Evolutionary conservation across 2,797 vertebrate genomes (phyloP).

Genomic region (Philypnodon macrostomus): DNA sequence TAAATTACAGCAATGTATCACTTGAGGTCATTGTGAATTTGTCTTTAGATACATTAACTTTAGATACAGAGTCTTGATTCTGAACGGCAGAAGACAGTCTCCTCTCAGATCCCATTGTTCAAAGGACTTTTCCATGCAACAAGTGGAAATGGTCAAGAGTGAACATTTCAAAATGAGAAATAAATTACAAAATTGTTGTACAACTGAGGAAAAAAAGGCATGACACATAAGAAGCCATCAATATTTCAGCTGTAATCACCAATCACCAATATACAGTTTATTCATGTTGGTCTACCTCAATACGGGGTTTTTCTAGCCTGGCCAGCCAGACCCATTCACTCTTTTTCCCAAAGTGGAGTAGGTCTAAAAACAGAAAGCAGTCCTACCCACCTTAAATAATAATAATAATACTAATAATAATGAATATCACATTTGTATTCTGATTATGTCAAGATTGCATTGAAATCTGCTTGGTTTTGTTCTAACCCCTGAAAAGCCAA

Average conservation of each 20-base stretch:
- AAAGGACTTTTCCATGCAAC: slow-evolving; percentile 80
- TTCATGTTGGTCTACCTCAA: slow-evolving; percentile 39
- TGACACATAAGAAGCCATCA: too few relatives aligned
- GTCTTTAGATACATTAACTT: slow-evolving; percentile 74
- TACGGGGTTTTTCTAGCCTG: slow-evolving; percentile 10
- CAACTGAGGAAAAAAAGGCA: slow-evolving; percentile 26
- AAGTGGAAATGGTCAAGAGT: slow-evolving; percentile 76
- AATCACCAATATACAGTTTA: slow-evolving; percentile 22
- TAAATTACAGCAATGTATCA: slow-evolving; percentile 78
- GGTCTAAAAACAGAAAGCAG: background rate
- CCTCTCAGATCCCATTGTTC: slow-evolving; percentile 83
- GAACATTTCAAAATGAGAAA: slow-evolving; percentile 15
- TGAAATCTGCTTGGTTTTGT: too few relatives aligned
- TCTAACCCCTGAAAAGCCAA: too few relatives aligned
- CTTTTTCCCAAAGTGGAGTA: too few relatives aligned
- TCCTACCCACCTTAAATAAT: too few relatives aligned
- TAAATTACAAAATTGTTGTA: slow-evolving; percentile 12
- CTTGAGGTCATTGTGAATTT: slow-evolving; percentile 73
- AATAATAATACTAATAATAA: too few relatives aligned
- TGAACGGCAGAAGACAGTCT: slow-evolving; percentile 85
- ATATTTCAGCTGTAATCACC: slow-evolving; percentile 17
- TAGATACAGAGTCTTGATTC: slow-evolving; percentile 75
- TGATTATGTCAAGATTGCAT: too few relatives aligned
- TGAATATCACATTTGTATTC: too few relatives aligned
- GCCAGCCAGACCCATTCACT: background rate